Percentiles rank a stretch among this genome's conserved stretches.
Evolutionary conservation across 1,140 invertebrate genomes (phyloP).

Genomic region (Bursaphelenchus mucronatus): DNA sequence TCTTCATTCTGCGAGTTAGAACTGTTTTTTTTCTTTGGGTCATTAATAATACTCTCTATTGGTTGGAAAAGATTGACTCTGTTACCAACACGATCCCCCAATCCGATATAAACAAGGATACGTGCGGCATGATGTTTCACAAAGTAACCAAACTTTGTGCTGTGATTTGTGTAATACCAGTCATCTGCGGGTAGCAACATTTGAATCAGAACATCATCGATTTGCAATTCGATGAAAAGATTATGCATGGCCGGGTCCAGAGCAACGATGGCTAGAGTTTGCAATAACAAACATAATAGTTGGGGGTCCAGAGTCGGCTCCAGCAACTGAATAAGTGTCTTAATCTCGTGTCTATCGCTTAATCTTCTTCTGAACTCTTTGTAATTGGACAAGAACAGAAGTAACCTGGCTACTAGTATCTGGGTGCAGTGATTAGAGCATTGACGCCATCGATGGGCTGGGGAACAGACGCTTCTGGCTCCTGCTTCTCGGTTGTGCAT

Average conservation of each 20-base stretch:
- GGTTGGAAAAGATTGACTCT: slow-evolving; percentile 66
- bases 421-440: slow-evolving; percentile 71
- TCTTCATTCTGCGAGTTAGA: slow-evolving; percentile 50
- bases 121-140: slow-evolving; percentile 72
- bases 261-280: slow-evolving; percentile 69
- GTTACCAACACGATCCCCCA: slow-evolving; percentile 65
- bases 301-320: slow-evolving; percentile 63
- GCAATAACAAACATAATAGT: slow-evolving; percentile 70
- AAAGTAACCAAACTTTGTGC: slow-evolving; percentile 70
- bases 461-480: slow-evolving; percentile 43
- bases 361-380: slow-evolving; percentile 53
- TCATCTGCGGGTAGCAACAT: slow-evolving; percentile 71
- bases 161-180: slow-evolving; percentile 74
- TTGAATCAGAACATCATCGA: slow-evolving; percentile 70
- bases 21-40: background rate
- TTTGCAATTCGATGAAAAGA: slow-evolving; percentile 66
- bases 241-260: slow-evolving; percentile 67
- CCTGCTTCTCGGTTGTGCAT: slow-evolving; percentile 71
- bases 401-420: slow-evolving; percentile 66
- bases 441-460: slow-evolving; percentile 65
- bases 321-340: slow-evolving; percentile 51
- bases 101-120: slow-evolving; percentile 68
- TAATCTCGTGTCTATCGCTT: slow-evolving; percentile 48
- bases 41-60: slow-evolving; percentile 21
- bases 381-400: slow-evolving; percentile 68